phyloP scores from a whole-genome alignment of 2,888 invertebrate genomes.

The Hypsopygia costalis region DNA sequence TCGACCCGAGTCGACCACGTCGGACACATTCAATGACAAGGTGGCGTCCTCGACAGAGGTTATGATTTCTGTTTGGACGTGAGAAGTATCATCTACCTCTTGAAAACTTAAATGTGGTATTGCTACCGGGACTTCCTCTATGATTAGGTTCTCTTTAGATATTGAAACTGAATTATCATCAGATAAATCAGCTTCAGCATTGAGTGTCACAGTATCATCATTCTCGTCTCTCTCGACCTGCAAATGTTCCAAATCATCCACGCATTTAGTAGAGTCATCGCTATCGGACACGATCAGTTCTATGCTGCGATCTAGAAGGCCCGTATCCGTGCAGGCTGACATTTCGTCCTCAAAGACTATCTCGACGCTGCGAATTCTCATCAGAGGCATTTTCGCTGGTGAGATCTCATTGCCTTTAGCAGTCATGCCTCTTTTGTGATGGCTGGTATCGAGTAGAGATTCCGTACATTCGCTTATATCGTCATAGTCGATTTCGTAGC shows the following conservation, averaged over 20 bases:
- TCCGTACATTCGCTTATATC: constrained; percentile 68
- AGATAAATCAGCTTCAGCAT: constrained; percentile 62
- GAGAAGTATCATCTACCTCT: constrained; percentile 32
- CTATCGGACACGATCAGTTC: constrained; percentile 60
- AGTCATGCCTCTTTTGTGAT: constrained; percentile 46
- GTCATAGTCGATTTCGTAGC: constrained; percentile 72
- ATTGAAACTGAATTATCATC: constrained; percentile 57
- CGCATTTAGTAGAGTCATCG: constrained; percentile 70
- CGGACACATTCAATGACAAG: constrained; percentile 55
- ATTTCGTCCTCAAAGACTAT: constrained; percentile 73
- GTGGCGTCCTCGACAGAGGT: constrained; percentile 44
- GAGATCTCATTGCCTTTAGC: constrained; percentile 66
- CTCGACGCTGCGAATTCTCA: constrained; percentile 72
- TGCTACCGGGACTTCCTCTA: constrained; percentile 26
- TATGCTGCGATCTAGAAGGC: constrained; percentile 54
- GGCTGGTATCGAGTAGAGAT: constrained; percentile 38
- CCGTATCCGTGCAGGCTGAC: constrained; percentile 64
- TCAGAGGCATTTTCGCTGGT: constrained; percentile 65
- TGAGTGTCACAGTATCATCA: constrained; percentile 60
- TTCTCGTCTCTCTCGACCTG: constrained; percentile 44
- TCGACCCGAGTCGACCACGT: constrained; percentile 63
- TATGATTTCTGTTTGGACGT: constrained; percentile 33
- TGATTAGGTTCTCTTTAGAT: constrained; percentile 26
- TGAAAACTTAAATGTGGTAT: constrained; percentile 27
- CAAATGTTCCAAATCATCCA: constrained; percentile 59